Base-by-base conservation (phyloP, 2,113 vertebrate genomes). In the Circaetus gallicus region DNA sequence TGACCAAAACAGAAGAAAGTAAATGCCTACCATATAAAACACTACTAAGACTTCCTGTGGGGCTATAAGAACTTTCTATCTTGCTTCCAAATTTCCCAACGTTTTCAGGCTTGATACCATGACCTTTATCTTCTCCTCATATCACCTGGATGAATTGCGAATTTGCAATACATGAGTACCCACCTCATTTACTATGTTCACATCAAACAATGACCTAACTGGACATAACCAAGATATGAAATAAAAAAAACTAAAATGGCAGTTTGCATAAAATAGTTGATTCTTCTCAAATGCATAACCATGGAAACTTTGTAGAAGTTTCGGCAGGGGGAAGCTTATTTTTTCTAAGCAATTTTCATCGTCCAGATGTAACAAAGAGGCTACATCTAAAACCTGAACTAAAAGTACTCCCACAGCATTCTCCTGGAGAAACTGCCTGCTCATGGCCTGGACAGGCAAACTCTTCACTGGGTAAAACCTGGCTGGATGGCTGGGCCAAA, bases 101-200 rank as follows among this genome's bases (percentile, higher is more conserved):
- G 6, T 17, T 73, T 85, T 78, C 55, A 78, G 49, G n/a, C 59
- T 50, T 59, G 11, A 72, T 26, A 66, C 11, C 8, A 20, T 10
- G 3, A 42, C 40, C 53, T 56, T 77, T 82, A 12, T 38, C 76
- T 86, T 47, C 19, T 67, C 29, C 52, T 74, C 7, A 1, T 21
- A 82, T 14, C 13, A 79, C 36, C 26, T 56, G 12, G 34, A 52
- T 1, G 2, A 40, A 77, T 3, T 53, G 36, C 1, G 1, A 19
- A 26, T 53, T 43, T 50, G 28, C 55, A 73, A 42, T 9, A n/a
- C 7, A 10, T 0, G 0, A 72, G 38, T 67, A 52, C 8, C 36
- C 20, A 45, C 15, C 58, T 70, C 15, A 50, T 52, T 67, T 53
- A 42, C 9, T 70, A 63, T 20, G 20, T 32, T 61, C 49, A 74